Evolutionary conservation across 2,888 invertebrate species (phyloP).

Genomic region (Cryptophagus acutangulus): DNA sequence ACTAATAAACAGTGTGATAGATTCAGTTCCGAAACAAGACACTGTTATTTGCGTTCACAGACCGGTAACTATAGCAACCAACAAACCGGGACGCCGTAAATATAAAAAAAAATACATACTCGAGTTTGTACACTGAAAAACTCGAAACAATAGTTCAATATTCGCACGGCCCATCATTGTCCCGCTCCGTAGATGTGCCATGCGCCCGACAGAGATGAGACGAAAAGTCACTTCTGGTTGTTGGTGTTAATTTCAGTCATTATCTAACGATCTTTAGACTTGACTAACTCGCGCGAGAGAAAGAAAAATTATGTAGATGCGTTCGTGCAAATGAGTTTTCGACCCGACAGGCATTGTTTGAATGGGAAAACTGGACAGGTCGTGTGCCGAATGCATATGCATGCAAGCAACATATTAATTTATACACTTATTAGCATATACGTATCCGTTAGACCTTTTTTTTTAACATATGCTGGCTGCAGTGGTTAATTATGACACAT

Average conservation of each 20-base stretch:
- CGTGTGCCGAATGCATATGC: constrained; percentile 47
- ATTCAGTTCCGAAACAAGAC: constrained; percentile 29
- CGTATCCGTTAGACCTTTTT: constrained; percentile 50
- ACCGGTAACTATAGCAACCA: constrained; percentile 44
- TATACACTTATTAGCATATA: constrained; percentile 51
- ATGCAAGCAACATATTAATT: constrained; percentile 52
- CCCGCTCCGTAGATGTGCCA: constrained; percentile 7
- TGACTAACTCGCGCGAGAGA: constrained; percentile 50
- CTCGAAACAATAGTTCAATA: constrained; percentile 29
- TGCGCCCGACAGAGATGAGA: constrained; percentile 21
- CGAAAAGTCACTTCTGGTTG: constrained; percentile 37
- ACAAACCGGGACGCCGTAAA: constrained; percentile 46
- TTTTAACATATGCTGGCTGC: constrained; percentile 48
- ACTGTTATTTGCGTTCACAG: constrained; percentile 45
- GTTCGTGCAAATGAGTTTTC: constrained; percentile 37
- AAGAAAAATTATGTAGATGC: constrained; percentile 49
- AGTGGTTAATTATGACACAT: constrained; percentile 46
- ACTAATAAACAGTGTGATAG: constrained; percentile 18
- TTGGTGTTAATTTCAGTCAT: constrained; percentile 50
- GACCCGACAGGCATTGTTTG: constrained; percentile 41
- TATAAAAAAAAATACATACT: constrained; percentile 40
- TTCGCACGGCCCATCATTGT: constrained; percentile 28
- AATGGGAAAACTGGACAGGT: constrained; percentile 30
- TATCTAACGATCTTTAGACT: constrained; percentile 51
- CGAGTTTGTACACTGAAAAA: constrained; percentile 30